Base-by-base conservation (phyloP, 1,140 invertebrate genomes). In the Oryzaephilus surinamensis region DNA sequence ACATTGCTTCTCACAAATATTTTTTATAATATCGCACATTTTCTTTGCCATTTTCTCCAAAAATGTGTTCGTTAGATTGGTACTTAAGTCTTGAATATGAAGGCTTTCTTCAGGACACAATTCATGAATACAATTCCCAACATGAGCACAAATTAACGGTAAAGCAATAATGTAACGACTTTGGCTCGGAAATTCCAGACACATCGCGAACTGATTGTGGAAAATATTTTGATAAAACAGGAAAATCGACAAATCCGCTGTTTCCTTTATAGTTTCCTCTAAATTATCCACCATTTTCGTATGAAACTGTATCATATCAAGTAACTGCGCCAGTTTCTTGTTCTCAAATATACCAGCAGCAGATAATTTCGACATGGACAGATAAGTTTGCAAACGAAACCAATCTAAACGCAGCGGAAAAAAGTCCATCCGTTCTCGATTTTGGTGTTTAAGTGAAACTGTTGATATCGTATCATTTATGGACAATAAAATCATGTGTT, bases 11-110 rank as follows among this genome's bases (percentile, higher is more conserved):
- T 97, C 93, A 70, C 94, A 97, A 57, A 98, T 96, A 2, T 90
- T 92, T 1, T 92, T 97, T 14, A 97, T 96, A 21, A 97, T 97
- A 63, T 97, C 97, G 63, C 97, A 97, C 0, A 93, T 90, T 68
- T 98, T 94, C 66, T 97, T 97, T 0, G 93, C 90, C 89, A 98
- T 97, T 69, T 98, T 93, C 61, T 97, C 93, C 17, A 99, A 66
- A 62, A 94, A 97, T 72, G 94, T 87, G 58, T 99, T 97, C 1
- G 97, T 92, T 29, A 97, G 90, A 40, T 92, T 94, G 3, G 99
- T 67, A 60, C 92, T 95, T 39, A 92, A 74, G 57, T 97, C 92
- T 39, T 94, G 76, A 51, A 97, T 94, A 60, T 96, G 90, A 68
- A 96, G 89, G 44, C 95, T 72, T 73, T 99, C 97, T 70, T 99